Evolutionary conservation across 2,888 invertebrate species (phyloP), one percentile per base, ranked within the genome.

Genomic region (Podabrus alpinus): DNA sequence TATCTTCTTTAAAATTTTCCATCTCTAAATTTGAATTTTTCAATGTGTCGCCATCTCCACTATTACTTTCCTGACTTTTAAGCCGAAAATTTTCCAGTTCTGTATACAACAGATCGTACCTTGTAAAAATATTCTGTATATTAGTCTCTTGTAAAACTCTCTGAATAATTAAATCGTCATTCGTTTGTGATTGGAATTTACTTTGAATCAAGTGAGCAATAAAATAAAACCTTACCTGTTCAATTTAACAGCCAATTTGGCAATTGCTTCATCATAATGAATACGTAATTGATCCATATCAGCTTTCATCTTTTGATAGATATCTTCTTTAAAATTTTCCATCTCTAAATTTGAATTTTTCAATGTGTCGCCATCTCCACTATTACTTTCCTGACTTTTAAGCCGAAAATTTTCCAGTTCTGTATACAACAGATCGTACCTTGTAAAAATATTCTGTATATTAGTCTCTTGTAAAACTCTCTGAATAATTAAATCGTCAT

Each of bases 261-360:
- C 73, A 24, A 81, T 69, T 71, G 80, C 79, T 16, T 78, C 78
- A 10, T 76, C 77, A 60, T 76, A 79, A 29, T 69, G 75, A 66
- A 74, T 77, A 59, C 83, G 88, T 69, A 90, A 85, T 70, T 89
- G 88, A 0, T 88, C 86, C 5, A 91, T 84, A 77, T 91, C 90
- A 9, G 88, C 85, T 80, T 91, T 90, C 74, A 92, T 89, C 74
- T 87, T 87, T n/a, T n/a, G n/a, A 60, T 89, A 88, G 5, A 93
- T 87, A 79, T 91, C 90, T 13, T 80, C 77, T 66, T 78, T 79
- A 16, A 85, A 76, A 21, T 75, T 80, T 59, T 82, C 75, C 61
- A 85, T 82, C 21, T 81, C 67, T 29, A 74, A 69, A 71, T 80
- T 80, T 66, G 83, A 83, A 19, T 75, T 75, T 45, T 73, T 77